Base-by-base conservation (phyloP, 53 echinoderm and acorn worm genomes). In the Astropecten irregularis region DNA sequence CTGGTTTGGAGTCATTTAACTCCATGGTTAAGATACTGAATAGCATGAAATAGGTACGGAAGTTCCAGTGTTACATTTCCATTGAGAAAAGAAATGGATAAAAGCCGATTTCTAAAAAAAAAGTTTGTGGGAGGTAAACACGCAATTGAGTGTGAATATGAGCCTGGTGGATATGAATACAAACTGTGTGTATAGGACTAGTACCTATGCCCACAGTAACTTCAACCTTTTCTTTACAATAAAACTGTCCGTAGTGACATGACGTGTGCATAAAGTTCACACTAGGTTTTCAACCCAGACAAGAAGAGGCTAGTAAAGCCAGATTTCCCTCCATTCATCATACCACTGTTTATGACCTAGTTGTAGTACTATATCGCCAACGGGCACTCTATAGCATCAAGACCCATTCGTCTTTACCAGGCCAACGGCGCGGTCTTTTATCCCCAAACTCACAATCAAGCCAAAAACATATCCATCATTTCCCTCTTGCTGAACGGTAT, bases 311-410 rank as follows among this genome's bases (percentile, higher is more conserved):
- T 4, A 9, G 55, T 56, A 57, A 54, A 40, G 22, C 7, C 14
- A 22, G 40, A 26, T 23, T 9, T 5, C 8, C n/a, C n/a, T n/a
- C 74, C 54, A 74, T 74, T 74, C 40, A 74, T 57, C 74, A 40
- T 55, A 9, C 2, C 18, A 26, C 28, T 57, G 74, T 57, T 29
- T 56, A 7, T 57, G 57, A 40, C 74, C 74, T 28, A 57, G 55
- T 33, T 74, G 57, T 8, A 37, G 0, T 22, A 15, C 35, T 18
- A 8, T 38, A 20, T 38, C 21, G 57, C 74, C 74, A 21, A 22
- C 36, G 74, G 74, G 57, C 20, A 56, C 51, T n/a, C 19, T 29
- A 27, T 29, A 28, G 27, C 28, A 11, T 33, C 62, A 62, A 33
- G 2, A 31, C 32, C 62, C 62, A 26, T 27, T 23, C 27, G 29